Percentiles rank a stretch among this genome's conserved stretches.
phyloP scores from a whole-genome alignment of 2,888 invertebrate species.

The Pilophorus perplexus region DNA sequence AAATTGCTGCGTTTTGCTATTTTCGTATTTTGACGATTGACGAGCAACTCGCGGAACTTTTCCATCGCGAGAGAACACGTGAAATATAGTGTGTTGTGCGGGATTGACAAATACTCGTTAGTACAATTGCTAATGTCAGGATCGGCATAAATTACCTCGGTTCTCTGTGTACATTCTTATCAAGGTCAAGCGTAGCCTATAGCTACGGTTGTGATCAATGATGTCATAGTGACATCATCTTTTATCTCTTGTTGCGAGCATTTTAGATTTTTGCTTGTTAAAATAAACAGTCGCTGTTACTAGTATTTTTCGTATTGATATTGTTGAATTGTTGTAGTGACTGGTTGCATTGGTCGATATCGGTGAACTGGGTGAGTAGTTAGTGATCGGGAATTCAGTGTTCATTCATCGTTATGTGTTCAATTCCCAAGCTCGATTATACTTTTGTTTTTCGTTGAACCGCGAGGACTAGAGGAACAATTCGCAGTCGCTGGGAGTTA shows the following conservation, averaged over 20 bases:
- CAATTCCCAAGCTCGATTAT: background rate
- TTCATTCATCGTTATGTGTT: constrained; percentile 20
- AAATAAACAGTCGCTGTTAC: constrained; percentile 30
- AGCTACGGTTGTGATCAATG: constrained; percentile 41
- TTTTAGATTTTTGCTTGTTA: constrained; percentile 37
- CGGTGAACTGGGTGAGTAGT: background rate
- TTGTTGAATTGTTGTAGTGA: constrained; percentile 10
- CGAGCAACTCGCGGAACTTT: too few relatives aligned
- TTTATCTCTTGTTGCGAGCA: constrained; percentile 38
- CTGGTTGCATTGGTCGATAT: background rate
- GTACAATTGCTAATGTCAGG: too few relatives aligned
- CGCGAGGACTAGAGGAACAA: constrained; percentile 10
- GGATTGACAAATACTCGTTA: too few relatives aligned
- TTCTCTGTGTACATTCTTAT: constrained; percentile 22
- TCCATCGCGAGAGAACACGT: too few relatives aligned
- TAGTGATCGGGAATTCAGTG: constrained; percentile 22
- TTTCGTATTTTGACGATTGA: too few relatives aligned
- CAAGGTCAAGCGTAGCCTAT: constrained; percentile 35
- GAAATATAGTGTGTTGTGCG: too few relatives aligned
- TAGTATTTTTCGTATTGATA: constrained; percentile 14
- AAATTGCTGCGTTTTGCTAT: too few relatives aligned
- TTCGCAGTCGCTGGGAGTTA: background rate
- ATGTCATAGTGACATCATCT: constrained; percentile 41
- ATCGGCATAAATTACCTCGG: constrained; percentile 17
- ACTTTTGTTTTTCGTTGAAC: constrained; percentile 26